A percentile compares a stretch with the other conserved stretches of the same genome.
Evolutionary conservation across 1,140 invertebrate species (phyloP).

Genomic region (Drosophila auraria): DNA sequence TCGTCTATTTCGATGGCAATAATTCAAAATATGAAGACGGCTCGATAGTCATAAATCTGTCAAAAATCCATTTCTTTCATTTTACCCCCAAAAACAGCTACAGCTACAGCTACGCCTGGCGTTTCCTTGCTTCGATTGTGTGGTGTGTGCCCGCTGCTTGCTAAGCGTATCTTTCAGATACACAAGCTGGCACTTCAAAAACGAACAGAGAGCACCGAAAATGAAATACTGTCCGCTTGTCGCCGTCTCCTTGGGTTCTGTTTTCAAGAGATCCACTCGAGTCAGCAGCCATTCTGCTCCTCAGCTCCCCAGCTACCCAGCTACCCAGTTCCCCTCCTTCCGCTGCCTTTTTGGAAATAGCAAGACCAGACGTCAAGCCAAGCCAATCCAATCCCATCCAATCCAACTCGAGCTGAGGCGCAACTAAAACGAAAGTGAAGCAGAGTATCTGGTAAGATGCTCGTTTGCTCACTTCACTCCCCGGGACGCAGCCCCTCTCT

Average conservation of each 20-base stretch:
- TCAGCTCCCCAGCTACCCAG: slow-evolving; percentile 32
- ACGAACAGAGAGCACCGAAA: slow-evolving; percentile 32
- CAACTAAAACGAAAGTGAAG: slow-evolving; percentile 69
- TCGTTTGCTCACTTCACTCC: slow-evolving; percentile 64
- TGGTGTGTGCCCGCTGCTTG: slow-evolving; percentile 63
- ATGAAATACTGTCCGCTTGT: slow-evolving; percentile 67
- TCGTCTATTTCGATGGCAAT: slow-evolving; percentile 85
- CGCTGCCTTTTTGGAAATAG: slow-evolving; percentile 38
- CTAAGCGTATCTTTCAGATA: slow-evolving; percentile 83
- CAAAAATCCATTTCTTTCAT: slow-evolving; percentile 85
- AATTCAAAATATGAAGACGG: slow-evolving; percentile 84
- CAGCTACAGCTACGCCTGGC: slow-evolving; percentile 61
- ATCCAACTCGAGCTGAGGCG: slow-evolving; percentile 51
- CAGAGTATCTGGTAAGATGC: slow-evolving; percentile 76
- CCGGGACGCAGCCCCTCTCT: slow-evolving; percentile 7
- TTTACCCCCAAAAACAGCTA: slow-evolving; percentile 70
- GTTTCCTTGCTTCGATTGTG: slow-evolving; percentile 62
- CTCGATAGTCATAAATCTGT: slow-evolving; percentile 85
- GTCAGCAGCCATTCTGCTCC: slow-evolving; percentile 42
- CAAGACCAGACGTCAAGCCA: slow-evolving; percentile 32
- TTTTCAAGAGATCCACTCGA: slow-evolving; percentile 68
- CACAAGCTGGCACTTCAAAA: slow-evolving; percentile 81
- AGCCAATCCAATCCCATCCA: slow-evolving; percentile 52
- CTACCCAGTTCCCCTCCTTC: slow-evolving; percentile 7
- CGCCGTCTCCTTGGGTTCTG: slow-evolving; percentile 72